These are phyloP conservation scores for Sus scrofa DNA, from an alignment of 2,113 vertebrate species.

Conservation along the genomic window T2T-Sscrofa CM000815.6:104799001-104799500, in stretches of 20 bases:
- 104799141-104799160: constrained; percentile 50
- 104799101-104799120: constrained; percentile 9
- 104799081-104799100: constrained; percentile 43
- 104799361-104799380: constrained; percentile 63
- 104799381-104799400: not conserved
- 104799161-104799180: not conserved
- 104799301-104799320: constrained; percentile 79
- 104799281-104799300: constrained; percentile 71
- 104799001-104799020: not conserved
- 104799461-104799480: not conserved
- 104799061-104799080: constrained; percentile 7
- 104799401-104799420: constrained; percentile 58
- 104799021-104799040: not conserved
- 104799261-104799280: constrained; percentile 53
- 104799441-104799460: not conserved
- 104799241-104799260: not conserved
- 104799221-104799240: constrained; percentile 65
- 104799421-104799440: not conserved
- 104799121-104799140: not conserved
- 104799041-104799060: not conserved
- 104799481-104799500: not conserved
- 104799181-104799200: constrained; percentile 64
- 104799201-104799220: constrained; percentile 67
- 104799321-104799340: constrained; percentile 61
- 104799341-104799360: constrained; percentile 67